Percentiles rank a stretch among this genome's conserved stretches.
These are phyloP conservation scores for Propithecus coquereli DNA, from an alignment of 2,113 vertebrate species.

Conservation along the genomic window DNA sequence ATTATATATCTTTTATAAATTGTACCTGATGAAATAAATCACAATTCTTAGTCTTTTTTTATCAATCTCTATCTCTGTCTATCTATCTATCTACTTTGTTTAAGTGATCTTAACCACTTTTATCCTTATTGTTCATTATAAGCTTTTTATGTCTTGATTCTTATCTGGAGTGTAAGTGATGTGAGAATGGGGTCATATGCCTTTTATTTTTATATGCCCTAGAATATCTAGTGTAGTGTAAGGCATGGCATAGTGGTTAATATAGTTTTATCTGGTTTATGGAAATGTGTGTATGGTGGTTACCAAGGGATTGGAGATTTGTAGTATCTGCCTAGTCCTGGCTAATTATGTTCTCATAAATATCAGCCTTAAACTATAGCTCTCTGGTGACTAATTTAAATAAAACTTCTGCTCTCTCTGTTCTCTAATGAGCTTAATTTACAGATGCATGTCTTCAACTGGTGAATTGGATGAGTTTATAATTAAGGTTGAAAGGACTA, in stretches of 20 bases:
- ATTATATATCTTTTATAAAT: neutral
- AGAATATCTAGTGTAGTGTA: neutral
- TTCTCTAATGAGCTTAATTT: conserved; percentile 55
- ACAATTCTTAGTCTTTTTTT: neutral
- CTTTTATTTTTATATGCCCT: neutral
- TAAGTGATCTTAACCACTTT: neutral
- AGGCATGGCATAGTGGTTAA: neutral
- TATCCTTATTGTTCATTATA: neutral
- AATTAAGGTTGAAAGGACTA: conserved; percentile 21
- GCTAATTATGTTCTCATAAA: conserved; percentile 52
- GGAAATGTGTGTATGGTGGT: neutral
- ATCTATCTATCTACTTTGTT: neutral
- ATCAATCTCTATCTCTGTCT: neutral
- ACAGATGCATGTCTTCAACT: neutral
- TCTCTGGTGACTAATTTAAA: conserved; percentile 56
- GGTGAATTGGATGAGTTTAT: conserved; percentile 5
- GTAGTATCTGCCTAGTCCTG: neutral
- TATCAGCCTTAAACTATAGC: conserved; percentile 30
- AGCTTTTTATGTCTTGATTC: neutral
- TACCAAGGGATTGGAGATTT: neutral
- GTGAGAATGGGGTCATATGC: neutral
- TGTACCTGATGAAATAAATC: neutral
- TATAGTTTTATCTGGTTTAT: neutral
- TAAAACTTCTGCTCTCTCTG: conserved; percentile 18
- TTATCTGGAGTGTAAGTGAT: neutral